phyloP scores from a whole-genome alignment of 2,797 vertebrate genomes.

The Pangasius krempfi region DNA sequence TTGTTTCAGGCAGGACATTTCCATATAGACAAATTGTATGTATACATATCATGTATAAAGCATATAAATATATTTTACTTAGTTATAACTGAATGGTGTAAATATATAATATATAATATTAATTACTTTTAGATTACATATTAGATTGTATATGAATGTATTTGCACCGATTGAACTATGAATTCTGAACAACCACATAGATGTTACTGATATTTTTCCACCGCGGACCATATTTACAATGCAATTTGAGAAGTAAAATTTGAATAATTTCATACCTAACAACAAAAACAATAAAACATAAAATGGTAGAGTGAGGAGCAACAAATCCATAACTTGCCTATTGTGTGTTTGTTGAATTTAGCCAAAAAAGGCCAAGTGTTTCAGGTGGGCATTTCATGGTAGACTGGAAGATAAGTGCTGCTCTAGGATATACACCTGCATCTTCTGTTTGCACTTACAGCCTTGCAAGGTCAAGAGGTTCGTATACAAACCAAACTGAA shows the following conservation, averaged over 20 bases:
- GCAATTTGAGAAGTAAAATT: not conserved
- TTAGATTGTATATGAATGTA: not conserved
- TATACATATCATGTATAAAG: not conserved
- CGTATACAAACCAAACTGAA: slow-evolving; percentile 51
- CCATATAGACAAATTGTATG: not conserved
- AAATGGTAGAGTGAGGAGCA: not conserved
- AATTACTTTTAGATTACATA: not conserved
- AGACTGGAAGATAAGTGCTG: slow-evolving; percentile 55
- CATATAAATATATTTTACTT: not conserved
- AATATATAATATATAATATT: not conserved
- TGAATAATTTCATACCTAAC: not conserved
- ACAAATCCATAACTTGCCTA: slow-evolving; percentile 38
- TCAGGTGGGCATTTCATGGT: slow-evolving; percentile 57
- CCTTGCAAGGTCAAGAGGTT: slow-evolving; percentile 59
- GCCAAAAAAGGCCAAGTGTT: slow-evolving; percentile 37
- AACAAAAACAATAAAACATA: not conserved
- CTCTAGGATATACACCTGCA: slow-evolving; percentile 51
- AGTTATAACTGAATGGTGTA: not conserved
- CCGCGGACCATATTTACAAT: not conserved
- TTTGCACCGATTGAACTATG: not conserved
- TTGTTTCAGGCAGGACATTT: not conserved
- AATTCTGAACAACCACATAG: not conserved
- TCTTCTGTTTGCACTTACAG: slow-evolving; percentile 25
- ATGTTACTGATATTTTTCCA: not conserved
- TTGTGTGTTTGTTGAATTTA: slow-evolving; percentile 28